Evolutionary conservation across 2,113 vertebrate genomes (phyloP).

Genomic region (Nanorana parkeri): DNA sequence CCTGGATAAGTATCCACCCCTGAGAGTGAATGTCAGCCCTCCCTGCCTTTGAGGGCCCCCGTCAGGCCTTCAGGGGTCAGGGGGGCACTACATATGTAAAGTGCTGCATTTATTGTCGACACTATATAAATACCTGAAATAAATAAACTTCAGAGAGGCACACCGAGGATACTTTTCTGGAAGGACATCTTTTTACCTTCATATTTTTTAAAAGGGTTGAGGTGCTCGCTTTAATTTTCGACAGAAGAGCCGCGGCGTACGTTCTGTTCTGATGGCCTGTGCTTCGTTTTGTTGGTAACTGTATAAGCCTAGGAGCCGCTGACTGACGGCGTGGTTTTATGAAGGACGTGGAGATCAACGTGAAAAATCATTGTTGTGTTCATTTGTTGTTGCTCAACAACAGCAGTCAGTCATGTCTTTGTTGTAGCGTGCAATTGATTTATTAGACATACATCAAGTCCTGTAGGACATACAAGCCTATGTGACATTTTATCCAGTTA

Average conservation of each 20-base stretch:
- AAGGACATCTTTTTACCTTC: too few relatives aligned
- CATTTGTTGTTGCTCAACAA: background rate
- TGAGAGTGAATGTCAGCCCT: too few relatives aligned
- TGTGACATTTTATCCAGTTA: slow-evolving; percentile 26
- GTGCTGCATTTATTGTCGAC: too few relatives aligned
- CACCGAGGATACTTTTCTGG: too few relatives aligned
- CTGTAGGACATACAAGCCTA: background rate
- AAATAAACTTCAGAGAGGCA: too few relatives aligned
- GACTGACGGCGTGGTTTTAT: background rate
- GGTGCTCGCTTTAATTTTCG: too few relatives aligned
- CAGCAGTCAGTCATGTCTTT: background rate
- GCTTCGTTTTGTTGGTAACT: background rate
- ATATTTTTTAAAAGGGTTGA: too few relatives aligned
- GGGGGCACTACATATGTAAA: too few relatives aligned
- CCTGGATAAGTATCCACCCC: too few relatives aligned
- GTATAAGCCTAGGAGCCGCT: background rate
- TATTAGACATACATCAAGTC: slow-evolving; percentile 14
- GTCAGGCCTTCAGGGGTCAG: too few relatives aligned
- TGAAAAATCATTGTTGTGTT: slow-evolving; percentile 15
- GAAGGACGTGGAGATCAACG: background rate
- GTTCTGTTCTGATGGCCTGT: background rate
- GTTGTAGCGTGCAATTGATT: slow-evolving; percentile 12
- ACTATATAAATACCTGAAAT: too few relatives aligned
- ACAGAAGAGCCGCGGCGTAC: background rate
- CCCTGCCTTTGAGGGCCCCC: too few relatives aligned